Evolutionary conservation across 2,113 vertebrate species (phyloP).

Genomic region (Amphiprion percula): DNA sequence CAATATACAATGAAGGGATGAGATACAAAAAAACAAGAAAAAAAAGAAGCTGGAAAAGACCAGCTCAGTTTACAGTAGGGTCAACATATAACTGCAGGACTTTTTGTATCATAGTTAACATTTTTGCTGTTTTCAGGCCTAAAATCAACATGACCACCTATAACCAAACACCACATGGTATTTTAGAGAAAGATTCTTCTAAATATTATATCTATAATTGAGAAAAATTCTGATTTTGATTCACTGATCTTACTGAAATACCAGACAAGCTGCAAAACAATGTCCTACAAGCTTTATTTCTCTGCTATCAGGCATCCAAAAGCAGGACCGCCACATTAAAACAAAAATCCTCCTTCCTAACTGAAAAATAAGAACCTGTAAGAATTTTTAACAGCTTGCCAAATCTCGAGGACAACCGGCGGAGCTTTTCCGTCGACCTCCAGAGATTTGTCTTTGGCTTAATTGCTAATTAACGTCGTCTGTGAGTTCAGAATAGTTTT

Average conservation of each 20-base stretch:
- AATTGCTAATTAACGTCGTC: slow-evolving; percentile 56
- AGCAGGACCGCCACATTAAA: not conserved
- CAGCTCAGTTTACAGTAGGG: fast-evolving
- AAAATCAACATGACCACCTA: too few relatives aligned
- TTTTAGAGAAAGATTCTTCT: too few relatives aligned
- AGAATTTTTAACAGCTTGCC: slow-evolving; percentile 3
- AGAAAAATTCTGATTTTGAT: not conserved
- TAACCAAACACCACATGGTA: too few relatives aligned
- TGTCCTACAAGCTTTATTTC: not conserved
- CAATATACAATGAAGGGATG: not conserved
- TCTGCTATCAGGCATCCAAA: not conserved
- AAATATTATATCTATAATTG: too few relatives aligned
- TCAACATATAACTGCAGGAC: too few relatives aligned
- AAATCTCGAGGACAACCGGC: slow-evolving; percentile 11
- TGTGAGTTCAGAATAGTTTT: slow-evolving; percentile 22
- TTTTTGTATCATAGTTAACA: too few relatives aligned
- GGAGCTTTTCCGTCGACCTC: slow-evolving; percentile 1
- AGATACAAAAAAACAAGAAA: not conserved
- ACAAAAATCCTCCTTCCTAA: not conserved
- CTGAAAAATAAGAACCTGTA: not conserved
- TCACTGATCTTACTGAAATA: too few relatives aligned
- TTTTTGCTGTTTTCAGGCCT: too few relatives aligned
- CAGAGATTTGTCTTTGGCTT: slow-evolving; percentile 21
- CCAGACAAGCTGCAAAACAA: not conserved
- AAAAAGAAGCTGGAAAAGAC: not conserved